phyloP scores from a whole-genome alignment of 2,888 invertebrate species.

The Eubasilissa splendida region DNA sequence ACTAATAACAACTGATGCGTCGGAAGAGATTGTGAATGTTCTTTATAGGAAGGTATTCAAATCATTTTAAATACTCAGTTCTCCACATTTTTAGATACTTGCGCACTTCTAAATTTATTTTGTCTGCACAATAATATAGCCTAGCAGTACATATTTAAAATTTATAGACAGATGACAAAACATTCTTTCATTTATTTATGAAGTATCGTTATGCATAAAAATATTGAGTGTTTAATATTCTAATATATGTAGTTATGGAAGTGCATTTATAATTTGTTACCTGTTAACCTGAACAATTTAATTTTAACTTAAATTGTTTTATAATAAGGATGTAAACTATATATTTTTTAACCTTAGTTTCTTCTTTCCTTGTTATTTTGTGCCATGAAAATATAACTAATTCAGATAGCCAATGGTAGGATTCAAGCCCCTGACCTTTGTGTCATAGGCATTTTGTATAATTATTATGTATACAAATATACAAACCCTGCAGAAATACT shows the following conservation, averaged over 20 bases:
- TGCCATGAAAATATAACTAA: background rate
- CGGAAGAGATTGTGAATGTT: slow-evolving; percentile 79
- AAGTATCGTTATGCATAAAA: too few relatives aligned
- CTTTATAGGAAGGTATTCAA: slow-evolving; percentile 81
- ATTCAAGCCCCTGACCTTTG: background rate
- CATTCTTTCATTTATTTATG: too few relatives aligned
- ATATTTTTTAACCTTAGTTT: background rate
- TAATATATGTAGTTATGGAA: too few relatives aligned
- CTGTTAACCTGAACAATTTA: background rate
- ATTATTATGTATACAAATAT: background rate
- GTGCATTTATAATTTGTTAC: too few relatives aligned
- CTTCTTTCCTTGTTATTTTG: background rate
- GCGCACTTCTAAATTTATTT: too few relatives aligned
- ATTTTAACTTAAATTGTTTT: background rate
- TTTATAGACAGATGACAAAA: too few relatives aligned
- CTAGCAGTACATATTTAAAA: too few relatives aligned
- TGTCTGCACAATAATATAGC: too few relatives aligned
- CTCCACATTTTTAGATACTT: too few relatives aligned
- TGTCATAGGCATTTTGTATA: background rate
- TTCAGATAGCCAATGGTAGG: background rate
- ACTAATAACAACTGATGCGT: slow-evolving; percentile 76
- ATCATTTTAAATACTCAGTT: too few relatives aligned
- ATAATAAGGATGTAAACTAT: background rate
- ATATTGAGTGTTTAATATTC: too few relatives aligned
- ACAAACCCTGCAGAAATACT: background rate